Evolutionary conservation across 1,140 invertebrate genomes (phyloP).

Genomic region (Listronotus oregonensis): DNA sequence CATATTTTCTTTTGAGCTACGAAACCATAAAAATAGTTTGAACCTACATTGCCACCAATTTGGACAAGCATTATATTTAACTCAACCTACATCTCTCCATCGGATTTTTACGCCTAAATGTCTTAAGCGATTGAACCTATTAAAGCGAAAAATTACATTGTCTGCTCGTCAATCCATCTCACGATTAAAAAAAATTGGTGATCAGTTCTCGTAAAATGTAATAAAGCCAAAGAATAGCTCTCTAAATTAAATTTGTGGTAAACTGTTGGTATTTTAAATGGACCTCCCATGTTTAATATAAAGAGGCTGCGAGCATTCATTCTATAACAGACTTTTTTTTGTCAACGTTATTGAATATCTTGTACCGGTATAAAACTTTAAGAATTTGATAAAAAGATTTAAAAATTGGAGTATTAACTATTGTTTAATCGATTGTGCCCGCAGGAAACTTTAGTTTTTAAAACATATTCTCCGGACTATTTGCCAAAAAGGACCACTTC

Average conservation of each 20-base stretch:
- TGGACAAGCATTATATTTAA: no score
- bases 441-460: no score
- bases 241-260: conserved; percentile 34
- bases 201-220: conserved; percentile 28
- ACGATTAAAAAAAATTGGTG: conserved; percentile 40
- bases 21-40: no score
- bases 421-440: no score
- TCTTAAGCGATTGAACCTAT: conserved; percentile 46
- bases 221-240: conserved; percentile 26
- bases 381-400: no score
- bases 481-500: no score
- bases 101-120: conserved; percentile 36
- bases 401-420: no score
- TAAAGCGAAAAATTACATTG: conserved; percentile 54
- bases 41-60: no score
- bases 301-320: conserved; percentile 49
- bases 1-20: no score
- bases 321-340: conserved; percentile 52
- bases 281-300: conserved; percentile 48
- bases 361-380: no score
- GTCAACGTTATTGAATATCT: conserved; percentile 27
- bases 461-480: no score
- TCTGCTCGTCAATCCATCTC: conserved; percentile 47
- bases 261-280: conserved; percentile 35
- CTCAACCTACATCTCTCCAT: no score